Evolutionary conservation across 2,113 vertebrate genomes (phyloP), one percentile per base, ranked within the genome.

Genomic region (Leptodactylus fuscus): DNA sequence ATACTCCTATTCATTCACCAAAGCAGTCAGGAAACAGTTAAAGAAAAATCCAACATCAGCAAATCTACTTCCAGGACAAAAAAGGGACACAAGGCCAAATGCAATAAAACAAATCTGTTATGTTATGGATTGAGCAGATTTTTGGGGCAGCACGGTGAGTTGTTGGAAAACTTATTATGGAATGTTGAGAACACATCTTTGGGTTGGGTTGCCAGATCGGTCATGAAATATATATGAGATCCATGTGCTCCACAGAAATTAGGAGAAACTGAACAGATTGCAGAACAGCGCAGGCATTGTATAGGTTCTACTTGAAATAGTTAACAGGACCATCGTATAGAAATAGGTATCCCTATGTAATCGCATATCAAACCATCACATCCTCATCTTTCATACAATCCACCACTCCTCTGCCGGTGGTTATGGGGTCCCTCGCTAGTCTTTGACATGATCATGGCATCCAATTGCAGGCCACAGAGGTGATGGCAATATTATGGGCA

Each of bases 51-150:
- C 55, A 65, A 32, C 20, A 44, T 75, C 70, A 77, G 55, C 73
- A 76, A 46, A 84, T 51, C 51, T 49, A 62, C 24, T 75, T 67
- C 71, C 70, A 83, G 51, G n/a, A 75, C 51, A 46, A 29, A 82
- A 34, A 67, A 65, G 77, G 36, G 41, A 80, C 53, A 62, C 11
- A 27, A 16, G 34, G 77, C 77, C 53, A 80, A 80, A 58, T 60
- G 36, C 22, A 80, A 80, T 58, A 80, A 62, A 80, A 60, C 41
- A 80, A 27, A 6, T n/a, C 2, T 80, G n/a, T 41, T 60, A 20
- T 44, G 36, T 16, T 41, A 27, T 24, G 36, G 55, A 60, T 62
- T 44, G 55, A 60, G 58, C 53, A 60, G 29, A 82, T 34, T 38
- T 49, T 49, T 22, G 62, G 65, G 77, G 29, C n/a, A 22, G 22